phyloP scores from a whole-genome alignment of 2,888 invertebrate species.

The Leptinotarsa tumamoca region DNA sequence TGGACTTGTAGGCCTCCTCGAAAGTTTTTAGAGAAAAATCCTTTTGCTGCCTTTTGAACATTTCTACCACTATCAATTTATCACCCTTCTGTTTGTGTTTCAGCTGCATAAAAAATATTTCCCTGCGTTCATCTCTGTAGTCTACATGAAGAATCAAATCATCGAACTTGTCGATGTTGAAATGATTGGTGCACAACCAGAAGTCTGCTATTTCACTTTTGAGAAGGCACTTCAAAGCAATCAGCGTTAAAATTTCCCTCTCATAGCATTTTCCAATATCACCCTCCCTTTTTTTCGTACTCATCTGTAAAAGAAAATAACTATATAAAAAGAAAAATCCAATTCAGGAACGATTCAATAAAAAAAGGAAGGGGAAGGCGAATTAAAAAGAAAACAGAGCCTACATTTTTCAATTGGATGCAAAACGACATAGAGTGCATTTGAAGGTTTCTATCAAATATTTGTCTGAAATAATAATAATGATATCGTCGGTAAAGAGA shows the following conservation, averaged over 20 bases:
- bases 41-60: constrained; percentile 19
- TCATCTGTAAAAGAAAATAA: background rate
- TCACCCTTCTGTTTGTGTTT: constrained; percentile 25
- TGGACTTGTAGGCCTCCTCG: constrained; percentile 25
- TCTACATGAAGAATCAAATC: constrained; percentile 28
- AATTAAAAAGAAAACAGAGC: too few relatives aligned
- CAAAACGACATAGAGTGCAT: too few relatives aligned
- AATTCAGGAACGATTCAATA: too few relatives aligned
- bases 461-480: too few relatives aligned
- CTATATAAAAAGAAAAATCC: too few relatives aligned
- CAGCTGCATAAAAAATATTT: constrained; percentile 29
- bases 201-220: constrained; percentile 27
- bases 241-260: constrained; percentile 18
- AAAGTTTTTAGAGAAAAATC: constrained; percentile 26
- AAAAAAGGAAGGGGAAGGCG: too few relatives aligned
- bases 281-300: constrained; percentile 10
- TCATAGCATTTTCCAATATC: constrained; percentile 35
- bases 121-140: constrained; percentile 11
- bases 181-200: constrained; percentile 30
- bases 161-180: constrained; percentile 28
- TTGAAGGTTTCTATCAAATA: too few relatives aligned
- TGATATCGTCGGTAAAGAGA: too few relatives aligned
- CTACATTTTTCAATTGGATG: too few relatives aligned
- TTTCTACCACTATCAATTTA: constrained; percentile 20
- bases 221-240: constrained; percentile 32